Percentiles rank a stretch among this genome's conserved stretches.
Conservation (phyloP, 2,888 invertebrate species). For the Brachycybe producta region DNA sequence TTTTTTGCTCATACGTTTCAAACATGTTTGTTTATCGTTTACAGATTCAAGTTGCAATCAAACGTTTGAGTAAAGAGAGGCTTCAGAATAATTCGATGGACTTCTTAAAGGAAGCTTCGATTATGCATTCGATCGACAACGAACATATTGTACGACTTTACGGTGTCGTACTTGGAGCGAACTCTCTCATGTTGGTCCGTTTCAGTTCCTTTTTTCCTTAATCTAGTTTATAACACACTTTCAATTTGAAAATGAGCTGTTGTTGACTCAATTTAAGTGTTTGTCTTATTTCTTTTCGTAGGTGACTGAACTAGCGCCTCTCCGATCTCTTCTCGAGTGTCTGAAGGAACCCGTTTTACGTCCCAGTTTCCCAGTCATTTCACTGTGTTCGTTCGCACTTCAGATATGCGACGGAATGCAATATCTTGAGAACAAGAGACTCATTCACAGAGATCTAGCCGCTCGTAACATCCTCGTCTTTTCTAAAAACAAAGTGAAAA, state of each 20-base stretch:
- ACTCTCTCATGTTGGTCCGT: constrained; percentile 54
- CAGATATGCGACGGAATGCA: constrained; percentile 97
- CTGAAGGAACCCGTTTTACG: constrained; percentile 82
- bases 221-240: not conserved
- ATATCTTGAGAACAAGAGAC: constrained; percentile 86
- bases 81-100: constrained; percentile 94
- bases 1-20: too few relatives aligned
- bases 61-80: constrained; percentile 83
- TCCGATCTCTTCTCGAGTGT: constrained; percentile 88
- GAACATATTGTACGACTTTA: constrained; percentile 93
- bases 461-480: constrained; percentile 96
- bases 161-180: constrained; percentile 89
- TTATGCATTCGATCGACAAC: constrained; percentile 96
- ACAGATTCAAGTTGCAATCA: constrained; percentile 89
- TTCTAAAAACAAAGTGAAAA: constrained; percentile 86
- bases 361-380: constrained; percentile 79
- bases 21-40: constrained; percentile 26
- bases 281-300: constrained; percentile 33
- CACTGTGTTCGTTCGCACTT: constrained; percentile 85
- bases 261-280: not conserved
- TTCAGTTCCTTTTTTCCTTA: not conserved
- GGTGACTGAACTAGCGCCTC: constrained; percentile 90
- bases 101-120: constrained; percentile 93
- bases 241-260: not conserved
- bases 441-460: constrained; percentile 95